phyloP scores from a whole-genome alignment of 2,797 vertebrate genomes.

The Microctenopoma lineatum region DNA sequence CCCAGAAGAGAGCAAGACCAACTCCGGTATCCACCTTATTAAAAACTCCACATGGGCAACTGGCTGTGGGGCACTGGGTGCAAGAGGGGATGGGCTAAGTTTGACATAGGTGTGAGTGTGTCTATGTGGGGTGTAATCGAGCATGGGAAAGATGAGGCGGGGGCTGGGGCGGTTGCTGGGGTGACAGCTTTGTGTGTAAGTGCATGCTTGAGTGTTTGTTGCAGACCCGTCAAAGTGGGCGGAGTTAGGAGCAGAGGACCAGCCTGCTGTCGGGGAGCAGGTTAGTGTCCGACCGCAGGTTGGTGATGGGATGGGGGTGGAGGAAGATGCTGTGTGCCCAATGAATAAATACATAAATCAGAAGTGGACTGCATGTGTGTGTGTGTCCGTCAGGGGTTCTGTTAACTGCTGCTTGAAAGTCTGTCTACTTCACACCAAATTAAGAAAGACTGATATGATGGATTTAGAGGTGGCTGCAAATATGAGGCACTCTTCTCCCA shows the following conservation, averaged over 20 bases:
- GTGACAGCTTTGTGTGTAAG: slow-evolving; percentile 55
- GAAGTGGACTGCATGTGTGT: background rate
- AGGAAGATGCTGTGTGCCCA: slow-evolving; percentile 14
- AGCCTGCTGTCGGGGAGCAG: slow-evolving; percentile 29
- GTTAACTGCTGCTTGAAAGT: background rate
- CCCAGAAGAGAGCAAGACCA: slow-evolving; percentile 85
- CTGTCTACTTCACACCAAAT: slow-evolving; percentile 19
- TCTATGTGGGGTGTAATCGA: slow-evolving; percentile 62
- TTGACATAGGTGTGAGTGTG: slow-evolving; percentile 70
- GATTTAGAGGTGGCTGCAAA: slow-evolving; percentile 44
- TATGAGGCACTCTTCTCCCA: slow-evolving; percentile 68
- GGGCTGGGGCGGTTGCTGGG: slow-evolving; percentile 55
- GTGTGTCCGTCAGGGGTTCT: background rate
- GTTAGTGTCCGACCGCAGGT: too few relatives aligned
- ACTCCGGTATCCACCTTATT: slow-evolving; percentile 81
- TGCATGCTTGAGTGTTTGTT: slow-evolving; percentile 40
- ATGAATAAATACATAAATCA: slow-evolving; percentile 15
- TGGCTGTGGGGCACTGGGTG: slow-evolving; percentile 68
- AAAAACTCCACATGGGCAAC: slow-evolving; percentile 79
- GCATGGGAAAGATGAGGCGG: slow-evolving; percentile 51
- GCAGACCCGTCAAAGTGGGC: slow-evolving; percentile 52
- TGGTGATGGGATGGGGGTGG: slow-evolving; percentile 1
- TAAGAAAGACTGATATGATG: slow-evolving; percentile 40
- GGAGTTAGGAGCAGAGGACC: slow-evolving; percentile 47
- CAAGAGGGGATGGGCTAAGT: slow-evolving; percentile 80